phyloP scores from a whole-genome alignment of 2,797 vertebrate genomes.

The Enteromius trimaculatus region DNA sequence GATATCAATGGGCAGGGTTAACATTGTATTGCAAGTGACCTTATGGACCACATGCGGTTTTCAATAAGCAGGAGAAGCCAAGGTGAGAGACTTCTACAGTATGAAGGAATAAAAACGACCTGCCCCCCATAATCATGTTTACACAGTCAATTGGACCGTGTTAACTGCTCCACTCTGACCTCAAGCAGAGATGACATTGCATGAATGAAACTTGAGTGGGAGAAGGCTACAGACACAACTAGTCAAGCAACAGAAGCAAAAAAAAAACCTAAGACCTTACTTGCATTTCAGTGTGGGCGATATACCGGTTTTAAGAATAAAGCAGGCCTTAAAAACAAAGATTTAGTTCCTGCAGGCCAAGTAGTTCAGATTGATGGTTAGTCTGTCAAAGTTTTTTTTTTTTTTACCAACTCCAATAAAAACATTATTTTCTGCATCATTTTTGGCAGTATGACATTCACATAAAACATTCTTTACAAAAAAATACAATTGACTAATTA shows the following conservation, averaged over 20 bases:
- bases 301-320: neutral
- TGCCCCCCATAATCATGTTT: conserved; percentile 1
- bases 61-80: conserved; percentile 1
- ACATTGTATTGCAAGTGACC: neutral
- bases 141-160: conserved; percentile 9
- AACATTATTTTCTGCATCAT: neutral
- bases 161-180: conserved; percentile 22
- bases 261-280: conserved; percentile 11
- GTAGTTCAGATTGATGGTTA: neutral
- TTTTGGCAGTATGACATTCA: neutral
- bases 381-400: neutral
- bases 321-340: neutral
- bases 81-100: neutral
- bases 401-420: neutral
- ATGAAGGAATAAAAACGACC: neutral
- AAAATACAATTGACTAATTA: neutral
- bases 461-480: neutral
- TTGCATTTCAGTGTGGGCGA: conserved; percentile 2
- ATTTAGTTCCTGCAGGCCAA: neutral
- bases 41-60: neutral
- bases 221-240: conserved; percentile 23
- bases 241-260: neutral
- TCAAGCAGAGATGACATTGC: conserved; percentile 13
- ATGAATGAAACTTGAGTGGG: conserved; percentile 25
- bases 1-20: neutral